A percentile compares a stretch with the other conserved stretches of the same genome.
Evolutionary conservation across 2,888 invertebrate genomes (phyloP).

Genomic region (Parelbella ahira): DNA sequence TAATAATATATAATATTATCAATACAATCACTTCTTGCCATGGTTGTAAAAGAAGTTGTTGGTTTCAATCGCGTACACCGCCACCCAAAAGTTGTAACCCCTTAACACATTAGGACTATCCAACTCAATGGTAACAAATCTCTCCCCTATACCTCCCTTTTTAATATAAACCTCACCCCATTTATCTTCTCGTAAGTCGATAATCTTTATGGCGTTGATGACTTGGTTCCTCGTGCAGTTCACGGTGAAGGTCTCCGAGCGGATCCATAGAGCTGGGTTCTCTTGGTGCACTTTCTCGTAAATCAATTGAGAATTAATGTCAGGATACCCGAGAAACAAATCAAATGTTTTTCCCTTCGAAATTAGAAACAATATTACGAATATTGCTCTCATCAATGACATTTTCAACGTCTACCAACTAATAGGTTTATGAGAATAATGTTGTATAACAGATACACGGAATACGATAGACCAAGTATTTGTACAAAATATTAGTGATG

Average conservation of each 20-base stretch:
- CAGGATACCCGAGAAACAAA: constrained; percentile 50
- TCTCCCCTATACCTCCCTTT: constrained; percentile 57
- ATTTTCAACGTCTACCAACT: constrained; percentile 15
- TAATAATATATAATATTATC: too few relatives aligned
- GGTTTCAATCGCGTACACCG: constrained; percentile 54
- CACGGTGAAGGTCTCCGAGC: constrained; percentile 51
- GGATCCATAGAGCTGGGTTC: constrained; percentile 57
- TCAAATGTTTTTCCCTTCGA: constrained; percentile 29
- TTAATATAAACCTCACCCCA: constrained; percentile 55
- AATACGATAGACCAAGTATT: too few relatives aligned
- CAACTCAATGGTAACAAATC: constrained; percentile 52
- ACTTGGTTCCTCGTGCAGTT: constrained; percentile 52
- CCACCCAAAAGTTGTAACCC: constrained; percentile 61
- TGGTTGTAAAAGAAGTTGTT: constrained; percentile 44
- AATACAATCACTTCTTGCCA: constrained; percentile 37
- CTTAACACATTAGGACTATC: constrained; percentile 55
- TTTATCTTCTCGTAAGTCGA: constrained; percentile 56
- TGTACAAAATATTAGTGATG: too few relatives aligned
- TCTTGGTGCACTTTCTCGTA: constrained; percentile 62
- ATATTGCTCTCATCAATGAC: not conserved
- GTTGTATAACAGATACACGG: too few relatives aligned
- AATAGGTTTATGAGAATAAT: too few relatives aligned
- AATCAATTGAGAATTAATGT: constrained; percentile 51
- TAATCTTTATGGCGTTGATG: constrained; percentile 56
- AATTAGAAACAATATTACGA: constrained; percentile 1